phyloP scores from a whole-genome alignment of 1,140 invertebrate genomes.

The Brachionus manjavacas region DNA sequence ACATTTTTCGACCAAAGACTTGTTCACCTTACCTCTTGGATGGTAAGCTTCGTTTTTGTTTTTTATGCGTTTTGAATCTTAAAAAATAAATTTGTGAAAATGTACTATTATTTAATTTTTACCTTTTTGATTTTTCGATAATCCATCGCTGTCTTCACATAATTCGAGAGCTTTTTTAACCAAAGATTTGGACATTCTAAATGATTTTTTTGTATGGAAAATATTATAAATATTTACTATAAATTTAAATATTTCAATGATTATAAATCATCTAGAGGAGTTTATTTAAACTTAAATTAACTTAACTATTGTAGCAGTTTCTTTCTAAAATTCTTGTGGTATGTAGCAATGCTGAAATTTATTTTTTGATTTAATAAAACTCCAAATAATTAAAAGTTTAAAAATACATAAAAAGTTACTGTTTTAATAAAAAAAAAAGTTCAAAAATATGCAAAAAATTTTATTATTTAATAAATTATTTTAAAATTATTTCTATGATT shows the following conservation, averaged over 20 bases:
- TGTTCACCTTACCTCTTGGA: background rate
- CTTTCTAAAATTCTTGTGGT: too few relatives aligned
- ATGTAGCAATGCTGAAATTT: too few relatives aligned
- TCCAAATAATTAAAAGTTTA: too few relatives aligned
- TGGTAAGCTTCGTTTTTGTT: background rate
- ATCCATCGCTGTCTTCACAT: background rate
- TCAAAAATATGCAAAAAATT: too few relatives aligned
- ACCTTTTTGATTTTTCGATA: background rate
- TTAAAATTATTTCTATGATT: too few relatives aligned
- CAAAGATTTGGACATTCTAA: conserved; percentile 25
- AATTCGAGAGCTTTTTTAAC: conserved; percentile 40
- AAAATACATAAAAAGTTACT: too few relatives aligned
- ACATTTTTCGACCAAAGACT: conserved; percentile 24
- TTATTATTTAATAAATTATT: too few relatives aligned
- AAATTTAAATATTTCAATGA: background rate
- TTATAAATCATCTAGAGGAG: too few relatives aligned
- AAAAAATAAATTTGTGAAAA: background rate
- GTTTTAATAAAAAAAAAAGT: too few relatives aligned
- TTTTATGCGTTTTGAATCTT: background rate
- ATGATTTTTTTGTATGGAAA: background rate
- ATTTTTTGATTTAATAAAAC: too few relatives aligned
- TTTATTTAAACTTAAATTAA: too few relatives aligned
- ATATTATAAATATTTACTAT: background rate
- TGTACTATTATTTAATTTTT: background rate
- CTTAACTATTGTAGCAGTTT: too few relatives aligned